These are phyloP conservation scores for Ochotona curzoniae DNA, from an alignment of 2,113 vertebrate species.

Conservation along the genomic window DNA sequence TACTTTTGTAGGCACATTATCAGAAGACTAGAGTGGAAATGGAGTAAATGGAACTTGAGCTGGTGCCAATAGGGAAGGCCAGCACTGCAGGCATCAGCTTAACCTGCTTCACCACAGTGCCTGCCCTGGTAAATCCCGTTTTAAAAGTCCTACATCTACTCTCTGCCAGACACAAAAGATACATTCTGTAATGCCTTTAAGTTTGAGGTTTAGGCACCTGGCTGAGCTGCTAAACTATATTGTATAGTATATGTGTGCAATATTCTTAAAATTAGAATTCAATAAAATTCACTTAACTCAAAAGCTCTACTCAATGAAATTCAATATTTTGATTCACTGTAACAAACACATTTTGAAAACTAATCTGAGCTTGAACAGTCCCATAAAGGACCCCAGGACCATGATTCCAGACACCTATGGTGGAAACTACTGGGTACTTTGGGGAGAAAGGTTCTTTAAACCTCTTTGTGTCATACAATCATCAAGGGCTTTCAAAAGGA, in stretches of 20 bases:
- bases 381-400: background rate
- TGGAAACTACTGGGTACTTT: background rate
- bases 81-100: no score
- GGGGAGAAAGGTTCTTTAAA: background rate
- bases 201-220: background rate
- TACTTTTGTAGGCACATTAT: no score
- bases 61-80: no score
- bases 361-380: background rate
- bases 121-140: no score
- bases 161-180: background rate
- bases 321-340: constrained; percentile 39
- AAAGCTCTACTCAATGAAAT: constrained; percentile 23
- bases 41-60: no score
- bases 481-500: constrained; percentile 4
- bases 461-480: background rate
- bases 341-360: constrained; percentile 2
- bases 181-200: background rate
- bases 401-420: background rate
- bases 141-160: background rate
- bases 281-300: constrained; percentile 12
- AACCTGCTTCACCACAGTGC: no score
- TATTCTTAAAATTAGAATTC: constrained; percentile 19
- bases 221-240: background rate
- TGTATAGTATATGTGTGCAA: background rate
- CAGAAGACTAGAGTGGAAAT: no score